Percentiles rank a stretch among this genome's conserved stretches.
These are phyloP conservation scores for Pseudomugil tenellus DNA, from an alignment of 2,797 vertebrate genomes.

Conservation along the genomic window DNA sequence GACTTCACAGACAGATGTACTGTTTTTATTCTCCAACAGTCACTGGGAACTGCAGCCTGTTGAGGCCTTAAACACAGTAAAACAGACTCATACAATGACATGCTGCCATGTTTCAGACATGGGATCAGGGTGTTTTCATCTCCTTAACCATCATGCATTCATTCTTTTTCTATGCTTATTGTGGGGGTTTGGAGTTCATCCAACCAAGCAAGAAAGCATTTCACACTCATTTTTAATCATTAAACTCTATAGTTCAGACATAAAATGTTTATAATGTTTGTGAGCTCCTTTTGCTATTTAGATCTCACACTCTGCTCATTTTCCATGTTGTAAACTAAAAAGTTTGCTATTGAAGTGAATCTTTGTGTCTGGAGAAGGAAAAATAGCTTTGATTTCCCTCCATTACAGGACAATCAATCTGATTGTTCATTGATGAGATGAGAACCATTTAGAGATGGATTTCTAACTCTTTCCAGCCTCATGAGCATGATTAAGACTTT, in stretches of 20 bases:
- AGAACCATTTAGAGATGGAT: not conserved
- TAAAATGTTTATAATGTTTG: too few relatives aligned
- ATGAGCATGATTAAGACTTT: not conserved
- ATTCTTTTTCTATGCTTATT: too few relatives aligned
- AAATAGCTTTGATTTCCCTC: not conserved
- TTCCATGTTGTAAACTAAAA: not conserved
- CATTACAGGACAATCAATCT: not conserved
- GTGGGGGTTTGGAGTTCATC: too few relatives aligned
- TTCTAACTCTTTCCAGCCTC: not conserved
- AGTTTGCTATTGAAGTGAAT: not conserved
- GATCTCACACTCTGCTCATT: not conserved
- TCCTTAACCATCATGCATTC: too few relatives aligned
- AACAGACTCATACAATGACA: not conserved
- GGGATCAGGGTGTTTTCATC: not conserved
- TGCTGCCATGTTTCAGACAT: not conserved
- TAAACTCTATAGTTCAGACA: too few relatives aligned
- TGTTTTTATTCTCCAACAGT: not conserved
- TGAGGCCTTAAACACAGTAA: not conserved
- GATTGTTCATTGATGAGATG: not conserved
- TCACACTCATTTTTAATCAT: too few relatives aligned
- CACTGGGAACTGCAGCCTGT: not conserved
- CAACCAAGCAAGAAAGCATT: too few relatives aligned
- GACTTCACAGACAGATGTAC: not conserved
- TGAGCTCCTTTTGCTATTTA: not conserved
- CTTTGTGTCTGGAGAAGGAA: not conserved